A percentile compares a stretch with the other conserved stretches of the same genome.
These are phyloP conservation scores for Sturnira hondurensis DNA, from an alignment of 2,113 vertebrate genomes.

Conservation along the genomic window DNA sequence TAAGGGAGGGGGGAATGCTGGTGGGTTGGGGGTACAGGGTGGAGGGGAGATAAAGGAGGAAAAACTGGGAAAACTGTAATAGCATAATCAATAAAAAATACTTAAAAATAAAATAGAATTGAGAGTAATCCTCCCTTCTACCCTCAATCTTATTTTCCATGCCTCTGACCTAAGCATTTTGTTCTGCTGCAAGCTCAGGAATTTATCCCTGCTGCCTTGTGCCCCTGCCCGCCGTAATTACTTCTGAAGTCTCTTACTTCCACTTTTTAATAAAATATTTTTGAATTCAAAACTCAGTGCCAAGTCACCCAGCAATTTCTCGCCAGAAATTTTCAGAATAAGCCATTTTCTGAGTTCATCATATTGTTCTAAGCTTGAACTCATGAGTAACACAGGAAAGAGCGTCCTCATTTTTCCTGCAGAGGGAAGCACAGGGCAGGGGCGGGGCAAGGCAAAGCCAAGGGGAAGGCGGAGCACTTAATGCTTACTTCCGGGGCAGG, in stretches of 20 bases:
- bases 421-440: neutral
- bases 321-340: neutral
- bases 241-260: neutral
- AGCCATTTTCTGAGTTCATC: neutral
- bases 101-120: no score
- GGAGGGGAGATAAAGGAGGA: no score
- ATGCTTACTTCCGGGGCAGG: neutral
- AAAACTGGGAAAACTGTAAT: no score
- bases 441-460: neutral
- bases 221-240: neutral
- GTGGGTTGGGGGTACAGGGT: no score
- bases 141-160: neutral
- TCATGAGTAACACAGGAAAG: constrained; percentile 1
- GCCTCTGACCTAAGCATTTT: neutral
- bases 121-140: neutral
- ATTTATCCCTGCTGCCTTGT: neutral
- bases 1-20: no score
- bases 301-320: constrained; percentile 6
- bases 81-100: no score
- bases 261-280: neutral
- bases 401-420: neutral
- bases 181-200: neutral
- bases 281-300: neutral
- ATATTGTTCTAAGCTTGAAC: neutral
- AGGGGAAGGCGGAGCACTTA: neutral